Conservation (phyloP, 2,888 invertebrate species). For the Agriopis marginaria region DNA sequence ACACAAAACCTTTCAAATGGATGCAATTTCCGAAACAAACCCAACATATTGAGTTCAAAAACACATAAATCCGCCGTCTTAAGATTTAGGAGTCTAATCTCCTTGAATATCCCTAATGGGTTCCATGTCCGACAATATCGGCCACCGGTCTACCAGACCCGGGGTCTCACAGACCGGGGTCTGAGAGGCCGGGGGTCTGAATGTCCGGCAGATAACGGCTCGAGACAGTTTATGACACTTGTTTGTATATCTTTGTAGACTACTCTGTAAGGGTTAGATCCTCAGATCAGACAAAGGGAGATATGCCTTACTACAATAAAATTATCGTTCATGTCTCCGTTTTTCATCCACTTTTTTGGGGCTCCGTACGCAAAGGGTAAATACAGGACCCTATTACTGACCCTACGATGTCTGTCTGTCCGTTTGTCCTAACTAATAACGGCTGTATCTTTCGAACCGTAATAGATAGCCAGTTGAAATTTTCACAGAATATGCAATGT, state of each 20-base stretch:
- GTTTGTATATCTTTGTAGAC: constrained; percentile 21
- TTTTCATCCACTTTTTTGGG: too few species aligned
- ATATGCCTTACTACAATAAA: too few species aligned
- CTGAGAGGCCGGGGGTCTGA: constrained; percentile 18
- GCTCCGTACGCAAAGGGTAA: too few species aligned
- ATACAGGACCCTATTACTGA: too few species aligned
- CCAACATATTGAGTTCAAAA: constrained; percentile 2
- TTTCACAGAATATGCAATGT: too few species aligned
- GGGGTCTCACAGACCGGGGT: neutral
- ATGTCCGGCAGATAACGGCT: constrained; percentile 45
- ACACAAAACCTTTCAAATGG: constrained; percentile 2
- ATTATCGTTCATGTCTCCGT: too few species aligned
- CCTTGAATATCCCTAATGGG: constrained; percentile 10
- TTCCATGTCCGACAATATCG: constrained; percentile 12
- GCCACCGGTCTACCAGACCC: constrained; percentile 8
- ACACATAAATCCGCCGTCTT: constrained; percentile 21
- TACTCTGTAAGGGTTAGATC: constrained; percentile 4
- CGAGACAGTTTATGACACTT: constrained; percentile 38
- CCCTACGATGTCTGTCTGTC: too few species aligned
- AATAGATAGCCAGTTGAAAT: too few species aligned
- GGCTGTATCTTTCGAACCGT: too few species aligned
- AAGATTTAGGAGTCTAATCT: constrained; percentile 28
- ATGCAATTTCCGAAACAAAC: constrained; percentile 12
- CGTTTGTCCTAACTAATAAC: too few species aligned
- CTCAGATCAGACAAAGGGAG: too few species aligned